Conservation (phyloP, 1,140 invertebrate species). For the Lutraria rhynchaena region DNA sequence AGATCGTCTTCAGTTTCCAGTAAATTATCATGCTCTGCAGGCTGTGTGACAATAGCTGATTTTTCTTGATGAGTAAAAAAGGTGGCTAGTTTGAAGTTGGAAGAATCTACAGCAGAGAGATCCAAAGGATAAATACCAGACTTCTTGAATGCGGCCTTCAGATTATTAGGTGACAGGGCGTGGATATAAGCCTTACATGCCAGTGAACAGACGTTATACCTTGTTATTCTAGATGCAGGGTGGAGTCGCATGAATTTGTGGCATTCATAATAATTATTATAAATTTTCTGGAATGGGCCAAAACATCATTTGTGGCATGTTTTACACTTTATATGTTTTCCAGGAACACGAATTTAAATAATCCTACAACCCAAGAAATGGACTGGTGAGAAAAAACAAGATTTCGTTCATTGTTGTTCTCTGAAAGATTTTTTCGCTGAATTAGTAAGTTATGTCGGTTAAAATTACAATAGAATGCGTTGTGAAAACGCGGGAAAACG, state of each 20-base stretch:
- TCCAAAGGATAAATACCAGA: conserved; percentile 16
- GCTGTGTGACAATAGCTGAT: not conserved
- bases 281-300: conserved; percentile 32
- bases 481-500: too few species aligned
- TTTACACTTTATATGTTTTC: too few species aligned
- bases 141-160: conserved; percentile 30
- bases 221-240: not conserved
- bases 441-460: too few species aligned
- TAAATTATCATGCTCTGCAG: not conserved
- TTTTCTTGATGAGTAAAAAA: not conserved
- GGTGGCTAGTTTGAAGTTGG: not conserved
- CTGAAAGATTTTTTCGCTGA: too few species aligned
- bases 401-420: too few species aligned
- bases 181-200: conserved; percentile 12
- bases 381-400: too few species aligned
- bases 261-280: conserved; percentile 9
- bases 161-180: conserved; percentile 13
- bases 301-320: too few species aligned
- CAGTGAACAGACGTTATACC: conserved; percentile 7
- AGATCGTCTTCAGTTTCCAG: not conserved
- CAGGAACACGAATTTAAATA: too few species aligned
- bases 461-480: too few species aligned
- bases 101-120: not conserved
- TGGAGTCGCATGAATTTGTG: conserved; percentile 1
- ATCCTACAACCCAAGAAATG: too few species aligned